These are phyloP conservation scores for Sminthurinus aureus DNA, from an alignment of 2,888 invertebrate genomes.

Conservation along the genomic window DNA sequence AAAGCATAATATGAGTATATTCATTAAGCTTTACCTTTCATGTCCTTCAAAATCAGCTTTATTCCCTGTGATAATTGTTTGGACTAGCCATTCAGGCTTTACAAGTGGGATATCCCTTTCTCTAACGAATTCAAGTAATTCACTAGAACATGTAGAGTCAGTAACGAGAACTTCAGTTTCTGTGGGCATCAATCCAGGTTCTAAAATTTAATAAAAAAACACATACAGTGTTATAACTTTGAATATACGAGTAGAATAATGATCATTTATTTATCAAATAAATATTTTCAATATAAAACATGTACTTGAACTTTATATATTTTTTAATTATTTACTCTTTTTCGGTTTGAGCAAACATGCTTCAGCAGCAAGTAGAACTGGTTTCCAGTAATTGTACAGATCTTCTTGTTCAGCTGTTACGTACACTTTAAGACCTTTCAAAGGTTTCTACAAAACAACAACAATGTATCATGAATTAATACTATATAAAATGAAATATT, in stretches of 20 bases:
- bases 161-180: constrained; percentile 55
- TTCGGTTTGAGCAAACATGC: constrained; percentile 51
- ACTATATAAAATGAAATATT: no score
- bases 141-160: constrained; percentile 47
- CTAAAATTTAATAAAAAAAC: background rate
- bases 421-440: constrained; percentile 53
- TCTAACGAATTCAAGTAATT: constrained; percentile 43
- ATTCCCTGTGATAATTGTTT: constrained; percentile 53
- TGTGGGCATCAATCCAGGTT: constrained; percentile 43
- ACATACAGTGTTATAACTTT: no score
- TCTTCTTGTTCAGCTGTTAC: constrained; percentile 56
- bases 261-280: background rate
- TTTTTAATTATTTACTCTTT: constrained; percentile 43
- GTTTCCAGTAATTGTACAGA: constrained; percentile 58
- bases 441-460: constrained; percentile 49
- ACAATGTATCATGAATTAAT: no score
- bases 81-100: constrained; percentile 59
- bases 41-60: constrained; percentile 29
- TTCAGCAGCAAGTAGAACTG: constrained; percentile 56
- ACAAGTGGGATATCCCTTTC: constrained; percentile 50
- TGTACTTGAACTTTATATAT: background rate
- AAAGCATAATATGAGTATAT: no score
- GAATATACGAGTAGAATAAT: background rate
- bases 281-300: background rate
- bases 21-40: constrained; percentile 21